Conservation (phyloP, 1,140 invertebrate species). For the Papilio glaucus region DNA sequence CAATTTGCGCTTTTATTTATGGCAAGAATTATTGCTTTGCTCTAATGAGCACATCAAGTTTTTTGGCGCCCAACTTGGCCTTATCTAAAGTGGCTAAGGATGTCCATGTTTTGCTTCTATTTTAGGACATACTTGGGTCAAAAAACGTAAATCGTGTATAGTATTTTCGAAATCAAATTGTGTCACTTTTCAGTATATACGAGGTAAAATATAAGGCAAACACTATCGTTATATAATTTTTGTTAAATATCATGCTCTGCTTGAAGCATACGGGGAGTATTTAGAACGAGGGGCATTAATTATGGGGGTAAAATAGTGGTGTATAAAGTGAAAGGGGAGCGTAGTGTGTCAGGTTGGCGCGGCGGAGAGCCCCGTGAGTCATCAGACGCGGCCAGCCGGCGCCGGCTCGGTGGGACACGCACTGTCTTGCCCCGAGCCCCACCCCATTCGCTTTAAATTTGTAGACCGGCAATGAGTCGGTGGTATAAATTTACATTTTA, state of each 20-base stretch:
- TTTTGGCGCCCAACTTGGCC: no score
- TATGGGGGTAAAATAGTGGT: conserved; percentile 65
- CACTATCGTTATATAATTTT: conserved; percentile 14
- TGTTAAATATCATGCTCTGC: conserved; percentile 23
- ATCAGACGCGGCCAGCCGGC: conserved; percentile 71
- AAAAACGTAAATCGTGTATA: not conserved
- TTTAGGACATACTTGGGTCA: not conserved
- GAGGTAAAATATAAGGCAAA: not conserved
- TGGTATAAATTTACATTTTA: conserved; percentile 29
- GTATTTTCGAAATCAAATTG: not conserved
- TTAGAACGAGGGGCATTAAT: conserved; percentile 57
- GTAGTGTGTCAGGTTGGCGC: conserved; percentile 36
- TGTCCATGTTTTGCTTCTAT: no score
- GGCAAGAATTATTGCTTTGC: no score
- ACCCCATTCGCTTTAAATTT: conserved; percentile 58
- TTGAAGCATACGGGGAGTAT: conserved; percentile 13
- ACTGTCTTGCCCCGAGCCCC: conserved; percentile 56
- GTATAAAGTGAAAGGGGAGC: conserved; percentile 64
- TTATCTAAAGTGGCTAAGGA: no score
- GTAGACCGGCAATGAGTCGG: conserved; percentile 22
- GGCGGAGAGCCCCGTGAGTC: conserved; percentile 73
- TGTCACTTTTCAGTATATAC: not conserved
- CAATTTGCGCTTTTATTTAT: no score
- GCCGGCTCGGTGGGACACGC: conserved; percentile 57
- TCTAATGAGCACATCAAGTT: no score